Percentiles rank a stretch among this genome's conserved stretches.
phyloP scores from a whole-genome alignment of 2,797 vertebrate genomes.

The Hoplostethus atlanticus region DNA sequence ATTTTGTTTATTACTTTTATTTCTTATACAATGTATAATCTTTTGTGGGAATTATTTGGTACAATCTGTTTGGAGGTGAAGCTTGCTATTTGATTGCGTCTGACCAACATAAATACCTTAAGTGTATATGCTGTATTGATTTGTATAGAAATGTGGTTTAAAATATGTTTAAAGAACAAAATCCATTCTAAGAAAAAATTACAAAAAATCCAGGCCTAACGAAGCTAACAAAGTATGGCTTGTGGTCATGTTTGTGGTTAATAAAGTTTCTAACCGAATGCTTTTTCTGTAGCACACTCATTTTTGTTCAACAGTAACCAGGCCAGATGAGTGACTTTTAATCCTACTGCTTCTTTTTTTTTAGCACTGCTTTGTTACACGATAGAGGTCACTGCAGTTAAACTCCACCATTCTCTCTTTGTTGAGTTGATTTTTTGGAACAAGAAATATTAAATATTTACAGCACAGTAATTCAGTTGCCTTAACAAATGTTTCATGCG shows the following conservation, averaged over 20 bases:
- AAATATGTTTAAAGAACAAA: constrained; percentile 79
- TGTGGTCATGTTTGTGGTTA: constrained; percentile 78
- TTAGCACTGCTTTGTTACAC: constrained; percentile 3
- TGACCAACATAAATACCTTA: constrained; percentile 73
- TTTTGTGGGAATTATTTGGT: constrained; percentile 51
- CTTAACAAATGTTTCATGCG: neutral
- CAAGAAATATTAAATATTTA: constrained; percentile 26
- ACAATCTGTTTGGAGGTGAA: constrained; percentile 62
- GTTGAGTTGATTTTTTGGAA: constrained; percentile 29
- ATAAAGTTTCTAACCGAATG: constrained; percentile 80
- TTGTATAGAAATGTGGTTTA: constrained; percentile 78
- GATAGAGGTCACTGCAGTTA: constrained; percentile 21
- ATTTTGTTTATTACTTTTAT: constrained; percentile 55
- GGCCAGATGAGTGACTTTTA: constrained; percentile 7
- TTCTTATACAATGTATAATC: constrained; percentile 57
- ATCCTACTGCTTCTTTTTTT: constrained; percentile 26
- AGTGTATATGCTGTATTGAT: constrained; percentile 78
- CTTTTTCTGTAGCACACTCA: constrained; percentile 11
- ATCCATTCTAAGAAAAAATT: constrained; percentile 63
- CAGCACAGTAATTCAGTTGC: constrained; percentile 5
- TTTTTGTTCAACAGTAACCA: constrained; percentile 28
- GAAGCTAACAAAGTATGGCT: constrained; percentile 68
- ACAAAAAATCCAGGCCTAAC: constrained; percentile 50
- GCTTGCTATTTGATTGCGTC: constrained; percentile 70
- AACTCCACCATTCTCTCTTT: constrained; percentile 5